Percentiles rank a stretch among this genome's conserved stretches.
phyloP scores from a whole-genome alignment of 2,113 vertebrate genomes.

The Amia ocellicauda region DNA sequence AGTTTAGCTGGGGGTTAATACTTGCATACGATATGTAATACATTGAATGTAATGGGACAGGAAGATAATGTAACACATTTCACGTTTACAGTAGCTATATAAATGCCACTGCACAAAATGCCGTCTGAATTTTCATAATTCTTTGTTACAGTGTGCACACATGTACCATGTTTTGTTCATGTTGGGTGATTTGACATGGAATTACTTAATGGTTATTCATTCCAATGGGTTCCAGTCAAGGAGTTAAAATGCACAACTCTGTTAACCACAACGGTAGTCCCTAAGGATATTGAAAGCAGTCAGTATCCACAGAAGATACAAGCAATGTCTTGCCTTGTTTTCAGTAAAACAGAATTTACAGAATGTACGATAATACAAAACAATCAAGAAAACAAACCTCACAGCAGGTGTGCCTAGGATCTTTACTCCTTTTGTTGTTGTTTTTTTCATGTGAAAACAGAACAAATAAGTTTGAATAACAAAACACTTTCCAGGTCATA shows the following conservation, averaged over 20 bases:
- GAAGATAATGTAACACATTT: not conserved
- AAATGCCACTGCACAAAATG: not conserved
- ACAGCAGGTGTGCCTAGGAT: too few relatives aligned
- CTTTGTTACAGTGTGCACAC: not conserved
- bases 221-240: conserved; percentile 1
- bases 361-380: too few relatives aligned
- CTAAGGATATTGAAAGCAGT: conserved; percentile 2
- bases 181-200: not conserved
- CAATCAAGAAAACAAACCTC: too few relatives aligned
- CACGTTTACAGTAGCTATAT: not conserved
- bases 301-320: not conserved
- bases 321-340: not conserved
- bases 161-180: not conserved
- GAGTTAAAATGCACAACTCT: not conserved
- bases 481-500: too few relatives aligned
- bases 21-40: too few relatives aligned
- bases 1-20: too few relatives aligned
- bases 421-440: not conserved
- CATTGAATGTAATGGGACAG: too few relatives aligned
- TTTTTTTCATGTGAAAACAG: not conserved
- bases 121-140: not conserved
- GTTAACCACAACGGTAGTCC: not conserved
- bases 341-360: conserved; percentile 8
- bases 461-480: conserved; percentile 1
- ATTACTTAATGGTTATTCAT: not conserved